Percentiles rank a stretch among this genome's conserved stretches.
These are phyloP conservation scores for Ectobius pallidus DNA, from an alignment of 2,888 invertebrate species.

Conservation along the genomic window DNA sequence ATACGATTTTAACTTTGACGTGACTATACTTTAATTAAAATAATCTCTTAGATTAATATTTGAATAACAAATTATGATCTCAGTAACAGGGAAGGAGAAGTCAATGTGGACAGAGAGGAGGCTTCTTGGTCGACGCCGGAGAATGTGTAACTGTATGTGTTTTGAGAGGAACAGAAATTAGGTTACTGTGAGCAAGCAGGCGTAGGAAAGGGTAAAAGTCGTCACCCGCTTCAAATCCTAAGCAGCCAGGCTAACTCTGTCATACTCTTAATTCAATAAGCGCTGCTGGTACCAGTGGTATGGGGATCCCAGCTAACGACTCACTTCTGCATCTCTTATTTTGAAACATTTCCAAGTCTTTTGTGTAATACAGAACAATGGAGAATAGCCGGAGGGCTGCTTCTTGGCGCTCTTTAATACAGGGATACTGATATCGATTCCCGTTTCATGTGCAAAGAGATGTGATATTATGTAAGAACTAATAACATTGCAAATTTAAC, in stretches of 20 bases:
- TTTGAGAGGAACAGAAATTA: background rate
- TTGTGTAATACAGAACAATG: no score
- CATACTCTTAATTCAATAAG: conserved; percentile 5
- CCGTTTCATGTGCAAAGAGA: no score
- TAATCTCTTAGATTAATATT: conserved; percentile 35
- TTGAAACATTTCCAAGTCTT: no score
- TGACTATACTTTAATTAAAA: conserved; percentile 26
- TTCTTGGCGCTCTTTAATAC: no score
- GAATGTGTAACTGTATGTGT: background rate
- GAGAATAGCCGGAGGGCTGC: no score
- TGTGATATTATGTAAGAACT: no score
- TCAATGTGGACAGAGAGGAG: background rate
- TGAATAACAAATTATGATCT: conserved; percentile 33
- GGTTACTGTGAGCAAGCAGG: conserved; percentile 3
- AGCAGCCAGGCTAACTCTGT: background rate
- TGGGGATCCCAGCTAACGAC: no score
- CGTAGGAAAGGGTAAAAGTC: background rate
- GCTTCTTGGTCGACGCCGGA: background rate
- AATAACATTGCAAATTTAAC: no score
- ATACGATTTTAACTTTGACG: no score
- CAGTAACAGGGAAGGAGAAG: background rate
- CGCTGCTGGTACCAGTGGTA: background rate
- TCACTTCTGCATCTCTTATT: no score
- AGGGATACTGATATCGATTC: no score
- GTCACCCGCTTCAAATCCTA: background rate